Evolutionary conservation across 2,797 vertebrate species (phyloP).

Genomic region (Diceros bicornis): DNA sequence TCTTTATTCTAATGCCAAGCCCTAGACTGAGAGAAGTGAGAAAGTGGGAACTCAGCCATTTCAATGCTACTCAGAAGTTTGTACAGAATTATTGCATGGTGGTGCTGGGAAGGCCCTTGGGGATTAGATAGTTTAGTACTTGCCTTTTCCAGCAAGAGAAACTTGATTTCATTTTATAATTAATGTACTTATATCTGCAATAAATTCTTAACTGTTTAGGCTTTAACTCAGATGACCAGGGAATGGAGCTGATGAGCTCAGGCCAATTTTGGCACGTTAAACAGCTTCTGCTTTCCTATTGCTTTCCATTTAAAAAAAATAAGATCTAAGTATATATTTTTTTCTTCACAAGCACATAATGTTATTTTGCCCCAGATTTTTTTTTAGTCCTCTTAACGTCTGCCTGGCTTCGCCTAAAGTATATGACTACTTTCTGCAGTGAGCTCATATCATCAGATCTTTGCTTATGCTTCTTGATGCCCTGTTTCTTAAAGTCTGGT

Average conservation of each 20-base stretch:
- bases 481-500: background rate
- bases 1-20: constrained; percentile 67
- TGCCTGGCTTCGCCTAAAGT: background rate
- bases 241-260: background rate
- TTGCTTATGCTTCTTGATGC: background rate
- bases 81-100: constrained; percentile 17
- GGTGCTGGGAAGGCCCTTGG: background rate
- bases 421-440: background rate
- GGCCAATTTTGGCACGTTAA: background rate
- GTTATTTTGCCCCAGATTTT: background rate
- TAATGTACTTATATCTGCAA: background rate
- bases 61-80: constrained; percentile 48
- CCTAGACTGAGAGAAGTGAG: constrained; percentile 72
- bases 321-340: background rate
- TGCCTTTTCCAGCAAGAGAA: constrained; percentile 50
- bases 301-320: background rate
- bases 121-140: background rate
- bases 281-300: background rate
- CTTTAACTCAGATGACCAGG: background rate
- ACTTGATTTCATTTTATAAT: constrained; percentile 64
- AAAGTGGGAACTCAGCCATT: constrained; percentile 72
- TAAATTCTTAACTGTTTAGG: constrained; percentile 46
- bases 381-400: background rate
- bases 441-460: background rate
- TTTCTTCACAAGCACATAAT: background rate